A percentile compares a stretch with the other conserved stretches of the same genome.
phyloP scores from a whole-genome alignment of 2,113 vertebrate species.

The Vicugna pacos region DNA sequence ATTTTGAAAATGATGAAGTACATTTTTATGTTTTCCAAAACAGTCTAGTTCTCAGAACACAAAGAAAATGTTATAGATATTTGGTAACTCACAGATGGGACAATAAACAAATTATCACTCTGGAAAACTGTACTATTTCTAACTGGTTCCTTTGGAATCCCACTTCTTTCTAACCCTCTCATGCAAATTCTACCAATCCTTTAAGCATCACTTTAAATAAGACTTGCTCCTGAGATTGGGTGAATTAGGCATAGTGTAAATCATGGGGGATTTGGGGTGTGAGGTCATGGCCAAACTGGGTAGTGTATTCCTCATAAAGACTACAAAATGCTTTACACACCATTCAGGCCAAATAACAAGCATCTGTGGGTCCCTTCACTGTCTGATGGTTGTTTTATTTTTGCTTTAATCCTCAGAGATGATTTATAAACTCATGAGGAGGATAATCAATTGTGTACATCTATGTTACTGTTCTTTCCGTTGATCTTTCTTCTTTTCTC shows the following conservation, averaged over 20 bases:
- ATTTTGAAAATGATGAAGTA: not conserved
- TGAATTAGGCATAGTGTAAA: not conserved
- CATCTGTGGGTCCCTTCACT: not conserved
- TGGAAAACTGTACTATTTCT: not conserved
- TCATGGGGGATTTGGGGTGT: not conserved
- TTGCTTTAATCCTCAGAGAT: not conserved
- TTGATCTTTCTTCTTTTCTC: not conserved
- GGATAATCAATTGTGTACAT: not conserved
- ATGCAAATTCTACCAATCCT: not conserved
- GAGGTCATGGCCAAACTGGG: not conserved
- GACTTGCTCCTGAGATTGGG: not conserved
- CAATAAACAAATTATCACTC: slow-evolving; percentile 28
- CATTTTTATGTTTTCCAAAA: not conserved
- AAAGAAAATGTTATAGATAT: not conserved
- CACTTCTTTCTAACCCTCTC: not conserved
- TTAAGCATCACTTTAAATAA: not conserved
- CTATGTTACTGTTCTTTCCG: not conserved
- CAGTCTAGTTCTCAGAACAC: not conserved
- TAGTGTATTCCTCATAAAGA: not conserved
- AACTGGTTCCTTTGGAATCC: not conserved
- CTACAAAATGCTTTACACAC: not conserved
- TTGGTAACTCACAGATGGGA: not conserved
- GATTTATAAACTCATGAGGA: not conserved
- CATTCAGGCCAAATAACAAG: not conserved
- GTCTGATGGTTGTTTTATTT: not conserved